Evolutionary conservation across 2,113 vertebrate species (phyloP), one percentile per base, ranked within the genome.

Genomic region (Podilymbus podiceps): DNA sequence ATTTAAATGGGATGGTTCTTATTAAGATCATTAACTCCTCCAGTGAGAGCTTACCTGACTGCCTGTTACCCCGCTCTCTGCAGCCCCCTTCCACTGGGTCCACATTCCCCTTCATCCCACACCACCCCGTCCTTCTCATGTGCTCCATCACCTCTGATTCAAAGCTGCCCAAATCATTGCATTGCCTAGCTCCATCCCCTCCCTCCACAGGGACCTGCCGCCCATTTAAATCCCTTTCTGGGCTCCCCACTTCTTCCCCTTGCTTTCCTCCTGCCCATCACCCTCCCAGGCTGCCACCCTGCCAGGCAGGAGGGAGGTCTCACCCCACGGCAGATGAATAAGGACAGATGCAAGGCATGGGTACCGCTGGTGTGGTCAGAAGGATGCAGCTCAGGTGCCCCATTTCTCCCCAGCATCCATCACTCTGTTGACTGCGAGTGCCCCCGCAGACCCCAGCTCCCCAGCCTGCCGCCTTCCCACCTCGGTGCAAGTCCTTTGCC

Each of bases 1-100:
- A 88, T 96, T 95, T 95, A 91, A 97, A 98, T 15, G 55, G 97
- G 96, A 97, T 44, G 72, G 91, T 95, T 97, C 97, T 97, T 97
- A 97, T 53, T 96, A 97, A 97, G 97, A 97, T 95, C 95, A 96
- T 93, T 95, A 98, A 97, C 96, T 47, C 60, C 95, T 96, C 84
- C 94, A 95, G 97, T 2, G 91, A 98, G 95, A 97, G 95, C 89
- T 93, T 92, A 95, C 77, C 95, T 95, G 97, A 97, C 95, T 85
- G 97, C 90, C 88, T 5, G 6, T 93, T 86, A 85, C 85, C 83
- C 85, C 76, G 78, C 83, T 94, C 96, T 94, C 94, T 93, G 91
- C 93, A 96, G 79, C 71, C 84, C 38, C 21, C 85, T 97, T 94
- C 78, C 23, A 3, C 55, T 16, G 46, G 91, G 49, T 67, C 78